Evolutionary conservation across 2,888 invertebrate species (phyloP).

Genomic region (Limnephilus marmoratus): DNA sequence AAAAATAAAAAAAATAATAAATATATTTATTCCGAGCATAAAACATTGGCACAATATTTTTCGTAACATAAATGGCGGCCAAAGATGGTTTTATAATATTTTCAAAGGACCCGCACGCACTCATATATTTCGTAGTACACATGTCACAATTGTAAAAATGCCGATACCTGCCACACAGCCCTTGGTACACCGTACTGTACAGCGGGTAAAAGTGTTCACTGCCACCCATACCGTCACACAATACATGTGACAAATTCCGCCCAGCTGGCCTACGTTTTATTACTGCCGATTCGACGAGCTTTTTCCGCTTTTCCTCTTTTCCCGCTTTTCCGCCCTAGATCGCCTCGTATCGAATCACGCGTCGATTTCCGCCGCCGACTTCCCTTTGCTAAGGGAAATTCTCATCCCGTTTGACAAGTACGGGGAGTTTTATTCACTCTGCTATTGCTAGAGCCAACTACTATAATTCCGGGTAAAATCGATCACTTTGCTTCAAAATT

Average conservation of each 20-base stretch:
- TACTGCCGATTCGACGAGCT: conserved; percentile 41
- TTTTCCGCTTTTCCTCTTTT: background rate
- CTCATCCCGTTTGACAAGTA: conserved; percentile 47
- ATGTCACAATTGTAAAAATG: background rate
- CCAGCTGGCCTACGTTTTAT: conserved; percentile 33
- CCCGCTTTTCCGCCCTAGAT: conserved; percentile 55
- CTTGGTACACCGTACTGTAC: background rate
- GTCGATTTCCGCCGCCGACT: conserved; percentile 58
- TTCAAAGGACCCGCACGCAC: background rate
- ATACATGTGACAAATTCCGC: conserved; percentile 4
- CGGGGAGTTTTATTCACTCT: conserved; percentile 52
- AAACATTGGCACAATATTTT: background rate
- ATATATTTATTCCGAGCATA: background rate
- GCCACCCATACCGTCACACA: background rate
- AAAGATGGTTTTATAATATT: background rate
- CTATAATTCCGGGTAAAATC: background rate
- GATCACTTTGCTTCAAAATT: background rate
- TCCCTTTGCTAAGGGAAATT: conserved; percentile 34
- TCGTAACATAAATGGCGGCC: background rate
- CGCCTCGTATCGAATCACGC: conserved; percentile 60
- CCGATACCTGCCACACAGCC: background rate
- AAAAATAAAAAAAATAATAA: too few species aligned
- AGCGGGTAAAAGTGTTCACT: background rate
- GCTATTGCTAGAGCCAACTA: conserved; percentile 7
- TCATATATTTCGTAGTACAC: background rate